Percentiles rank a stretch among this genome's conserved stretches.
Evolutionary conservation across 2,113 vertebrate genomes (phyloP).

Genomic region (Leptocoma aspasia): DNA sequence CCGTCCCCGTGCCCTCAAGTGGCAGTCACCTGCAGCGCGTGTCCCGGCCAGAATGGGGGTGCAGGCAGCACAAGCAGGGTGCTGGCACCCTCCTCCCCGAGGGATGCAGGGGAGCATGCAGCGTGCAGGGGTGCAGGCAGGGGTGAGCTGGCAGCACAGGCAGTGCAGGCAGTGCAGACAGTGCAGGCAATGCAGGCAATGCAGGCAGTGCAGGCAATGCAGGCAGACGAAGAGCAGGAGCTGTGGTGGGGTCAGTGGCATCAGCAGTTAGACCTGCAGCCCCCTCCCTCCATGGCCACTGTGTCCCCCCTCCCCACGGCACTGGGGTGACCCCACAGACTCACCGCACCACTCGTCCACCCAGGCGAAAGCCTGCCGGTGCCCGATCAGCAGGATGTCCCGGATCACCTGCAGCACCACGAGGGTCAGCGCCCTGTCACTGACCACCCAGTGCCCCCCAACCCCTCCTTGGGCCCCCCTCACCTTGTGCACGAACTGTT

Average conservation of each 20-base stretch:
- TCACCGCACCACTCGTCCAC: slow-evolving; percentile 78
- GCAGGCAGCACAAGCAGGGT: background rate
- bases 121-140: accelerated
- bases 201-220: background rate
- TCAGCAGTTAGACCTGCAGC: background rate
- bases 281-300: background rate
- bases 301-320: accelerated
- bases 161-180: background rate
- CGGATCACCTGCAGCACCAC: slow-evolving; percentile 64
- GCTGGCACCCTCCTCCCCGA: background rate
- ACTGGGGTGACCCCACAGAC: background rate
- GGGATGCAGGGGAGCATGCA: accelerated
- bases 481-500: slow-evolving; percentile 78
- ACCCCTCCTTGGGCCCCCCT: background rate
- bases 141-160: background rate
- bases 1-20: accelerated
- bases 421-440: background rate
- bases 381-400: slow-evolving; percentile 75
- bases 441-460: accelerated
- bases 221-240: background rate
- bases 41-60: background rate
- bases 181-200: background rate
- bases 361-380: slow-evolving; percentile 75
- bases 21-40: background rate
- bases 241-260: background rate